These are phyloP conservation scores for Volucella inanis DNA, from an alignment of 2,888 invertebrate species.

Conservation along the genomic window DNA sequence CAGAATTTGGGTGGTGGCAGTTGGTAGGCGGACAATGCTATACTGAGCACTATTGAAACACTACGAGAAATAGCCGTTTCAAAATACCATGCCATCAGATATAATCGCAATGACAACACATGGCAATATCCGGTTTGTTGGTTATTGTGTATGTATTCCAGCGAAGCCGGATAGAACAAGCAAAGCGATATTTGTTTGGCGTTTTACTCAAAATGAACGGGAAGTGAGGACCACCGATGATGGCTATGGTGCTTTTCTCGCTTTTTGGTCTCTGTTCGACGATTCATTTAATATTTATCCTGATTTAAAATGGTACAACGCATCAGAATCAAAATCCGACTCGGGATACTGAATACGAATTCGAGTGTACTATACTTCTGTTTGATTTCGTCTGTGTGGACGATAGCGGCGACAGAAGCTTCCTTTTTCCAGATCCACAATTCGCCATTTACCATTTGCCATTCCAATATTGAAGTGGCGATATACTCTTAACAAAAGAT, in stretches of 20 bases:
- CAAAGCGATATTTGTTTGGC: constrained; percentile 45
- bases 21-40: constrained; percentile 12
- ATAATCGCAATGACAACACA: constrained; percentile 52
- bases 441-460: not conserved
- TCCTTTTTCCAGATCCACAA: not conserved
- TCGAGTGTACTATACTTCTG: too few relatives aligned
- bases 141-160: not conserved
- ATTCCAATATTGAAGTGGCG: constrained; percentile 3
- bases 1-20: not conserved
- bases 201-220: constrained; percentile 2
- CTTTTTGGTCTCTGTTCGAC: constrained; percentile 21
- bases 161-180: constrained; percentile 36
- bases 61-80: constrained; percentile 45
- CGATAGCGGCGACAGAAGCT: not conserved
- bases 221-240: too few relatives aligned
- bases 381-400: not conserved
- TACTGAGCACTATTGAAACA: constrained; percentile 36
- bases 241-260: too few relatives aligned
- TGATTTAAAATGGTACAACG: constrained; percentile 56
- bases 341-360: not conserved
- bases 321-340: constrained; percentile 15
- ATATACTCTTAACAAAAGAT: constrained; percentile 14
- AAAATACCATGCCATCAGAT: constrained; percentile 51
- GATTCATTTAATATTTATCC: constrained; percentile 72
- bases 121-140: constrained; percentile 22